Percentiles rank a stretch among this genome's conserved stretches.
Conservation (phyloP, 2,888 invertebrate species). For the Lochmaea crataegi region DNA sequence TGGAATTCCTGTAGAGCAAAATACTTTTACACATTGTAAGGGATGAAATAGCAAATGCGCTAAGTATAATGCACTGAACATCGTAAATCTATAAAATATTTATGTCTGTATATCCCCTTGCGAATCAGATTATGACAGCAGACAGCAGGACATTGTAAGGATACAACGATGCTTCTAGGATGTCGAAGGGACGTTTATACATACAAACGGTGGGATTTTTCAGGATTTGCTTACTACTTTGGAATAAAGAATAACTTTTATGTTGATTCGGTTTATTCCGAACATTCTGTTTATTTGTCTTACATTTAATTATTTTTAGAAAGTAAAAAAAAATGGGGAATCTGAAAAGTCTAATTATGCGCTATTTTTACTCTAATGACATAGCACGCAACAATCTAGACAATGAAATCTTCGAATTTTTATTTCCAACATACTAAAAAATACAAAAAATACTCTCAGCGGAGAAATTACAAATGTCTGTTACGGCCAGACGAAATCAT, state of each 20-base stretch:
- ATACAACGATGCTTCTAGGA: slow-evolving; percentile 33
- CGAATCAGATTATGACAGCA: slow-evolving; percentile 65
- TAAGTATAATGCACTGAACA: slow-evolving; percentile 66
- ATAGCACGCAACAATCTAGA: slow-evolving; percentile 28
- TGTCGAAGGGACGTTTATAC: slow-evolving; percentile 14
- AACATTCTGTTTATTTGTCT: neutral
- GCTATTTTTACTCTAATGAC: slow-evolving; percentile 33
- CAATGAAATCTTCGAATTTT: slow-evolving; percentile 30
- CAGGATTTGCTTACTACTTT: slow-evolving; percentile 17
- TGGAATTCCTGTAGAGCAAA: slow-evolving; percentile 11
- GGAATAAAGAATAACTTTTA: neutral
- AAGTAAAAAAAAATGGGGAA: slow-evolving; percentile 20
- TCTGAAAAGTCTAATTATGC: slow-evolving; percentile 26
- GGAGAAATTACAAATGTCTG: slow-evolving; percentile 45
- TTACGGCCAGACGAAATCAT: slow-evolving; percentile 43
- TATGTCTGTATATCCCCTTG: slow-evolving; percentile 62
- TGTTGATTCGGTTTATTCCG: neutral
- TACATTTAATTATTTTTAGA: slow-evolving; percentile 20
- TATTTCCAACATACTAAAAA: slow-evolving; percentile 20
- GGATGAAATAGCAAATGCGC: slow-evolving; percentile 65
- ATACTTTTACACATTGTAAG: slow-evolving; percentile 54
- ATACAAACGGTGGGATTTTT: slow-evolving; percentile 29
- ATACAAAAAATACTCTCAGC: slow-evolving; percentile 29
- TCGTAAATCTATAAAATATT: slow-evolving; percentile 67
- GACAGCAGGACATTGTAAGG: slow-evolving; percentile 52